Base-by-base conservation (phyloP, 2,113 vertebrate genomes). In the Mionectes macconnelli region DNA sequence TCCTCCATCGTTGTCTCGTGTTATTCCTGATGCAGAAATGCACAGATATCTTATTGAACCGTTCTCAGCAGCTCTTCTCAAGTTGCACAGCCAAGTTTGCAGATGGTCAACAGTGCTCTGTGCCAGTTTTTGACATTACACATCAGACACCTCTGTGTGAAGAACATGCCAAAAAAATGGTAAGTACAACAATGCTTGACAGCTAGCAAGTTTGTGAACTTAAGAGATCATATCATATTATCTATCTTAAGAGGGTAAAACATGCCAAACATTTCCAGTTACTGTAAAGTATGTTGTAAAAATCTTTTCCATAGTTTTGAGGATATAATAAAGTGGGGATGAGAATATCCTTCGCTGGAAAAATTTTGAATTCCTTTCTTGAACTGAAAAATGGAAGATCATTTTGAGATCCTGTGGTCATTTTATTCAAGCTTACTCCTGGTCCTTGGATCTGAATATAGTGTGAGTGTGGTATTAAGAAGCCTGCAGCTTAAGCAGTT, bases 91-190 rank as follows among this genome's bases (percentile, higher is more conserved):
- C 99, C 98, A 99, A 98, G 98, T 99, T 99, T 95, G 99, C 99
- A 20, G 99, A 99, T 73, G 99, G 99, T 76, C 99, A 99, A 84
- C 99, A 99, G 97, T 99, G 99, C 94, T 99, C 99, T 73, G 98
- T 99, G 97, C 99, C 99, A 21, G 99, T 99, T 95, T 99, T 99
- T 96, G 99, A 99, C 97, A 99, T 99, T 97, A 99, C 98, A 31
- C 99, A 99, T 97, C 99, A 99, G 98, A 99, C 99, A 31, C 99
- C 99, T 94, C 98, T 99, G 91, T 99, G 99, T 6, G 99, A 99
- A 97, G 99, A 99, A 97, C 99, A 99, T 98, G 99, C 99, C 99
- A 99, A 99, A 98, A 99, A 99, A 98, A 99, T 99, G 99, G 99
- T 99, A 96, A 98, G 98, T 95, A 76, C 85, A 60, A 91, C n/a